A percentile compares a stretch with the other conserved stretches of the same genome.
These are phyloP conservation scores for Drepanosiphum platanoidis DNA, from an alignment of 2,888 invertebrate species.

Conservation along the genomic window DNA sequence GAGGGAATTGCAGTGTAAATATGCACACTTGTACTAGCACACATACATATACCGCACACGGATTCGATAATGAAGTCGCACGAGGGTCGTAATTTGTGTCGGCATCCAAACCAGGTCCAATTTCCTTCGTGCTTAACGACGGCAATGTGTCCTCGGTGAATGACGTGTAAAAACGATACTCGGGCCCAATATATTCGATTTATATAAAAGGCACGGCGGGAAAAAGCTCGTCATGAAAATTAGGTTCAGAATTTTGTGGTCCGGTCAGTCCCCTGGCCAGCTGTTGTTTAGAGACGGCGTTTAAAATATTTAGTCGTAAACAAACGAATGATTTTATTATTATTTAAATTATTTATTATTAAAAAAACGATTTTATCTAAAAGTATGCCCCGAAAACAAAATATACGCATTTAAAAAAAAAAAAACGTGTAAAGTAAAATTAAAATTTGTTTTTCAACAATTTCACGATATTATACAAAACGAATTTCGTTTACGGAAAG, in stretches of 20 bases:
- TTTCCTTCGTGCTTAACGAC: constrained; percentile 41
- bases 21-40: not conserved
- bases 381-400: no score
- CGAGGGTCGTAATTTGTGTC: constrained; percentile 56
- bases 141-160: constrained; percentile 24
- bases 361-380: no score
- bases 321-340: no score
- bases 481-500: no score
- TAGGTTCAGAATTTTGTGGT: not conserved
- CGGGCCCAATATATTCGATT: constrained; percentile 7
- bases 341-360: no score
- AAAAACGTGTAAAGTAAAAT: no score
- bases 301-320: no score
- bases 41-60: not conserved
- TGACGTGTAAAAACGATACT: constrained; percentile 21
- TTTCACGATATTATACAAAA: no score
- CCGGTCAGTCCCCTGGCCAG: not conserved
- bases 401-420: no score
- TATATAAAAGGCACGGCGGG: not conserved
- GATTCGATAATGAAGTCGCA: constrained; percentile 55
- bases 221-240: not conserved
- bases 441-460: no score
- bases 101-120: constrained; percentile 32
- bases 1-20: not conserved
- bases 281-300: no score